These are phyloP conservation scores for Mionectes olivaceus DNA, from an alignment of 2,797 vertebrate genomes.

Conservation along the genomic window DNA sequence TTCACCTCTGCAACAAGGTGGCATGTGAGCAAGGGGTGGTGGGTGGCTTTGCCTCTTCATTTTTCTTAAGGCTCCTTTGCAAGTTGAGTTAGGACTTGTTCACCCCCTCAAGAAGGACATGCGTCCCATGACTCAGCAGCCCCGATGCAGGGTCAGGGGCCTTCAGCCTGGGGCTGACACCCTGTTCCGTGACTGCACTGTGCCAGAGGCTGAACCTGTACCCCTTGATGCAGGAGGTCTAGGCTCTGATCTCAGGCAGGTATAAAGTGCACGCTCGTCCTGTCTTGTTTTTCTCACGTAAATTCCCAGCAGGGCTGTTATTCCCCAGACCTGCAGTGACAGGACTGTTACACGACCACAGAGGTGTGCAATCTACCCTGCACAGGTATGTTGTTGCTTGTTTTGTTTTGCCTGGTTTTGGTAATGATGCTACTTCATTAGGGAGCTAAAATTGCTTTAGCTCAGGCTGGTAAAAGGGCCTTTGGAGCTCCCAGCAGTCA, in stretches of 20 bases:
- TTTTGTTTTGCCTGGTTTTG: background rate
- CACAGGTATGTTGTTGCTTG: background rate
- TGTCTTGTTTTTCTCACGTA: background rate
- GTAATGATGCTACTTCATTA: background rate
- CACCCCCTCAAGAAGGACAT: fast-evolving
- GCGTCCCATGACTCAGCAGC: background rate
- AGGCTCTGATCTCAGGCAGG: background rate
- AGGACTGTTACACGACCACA: background rate
- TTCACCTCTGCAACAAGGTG: background rate
- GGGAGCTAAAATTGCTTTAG: background rate
- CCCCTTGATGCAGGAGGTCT: background rate
- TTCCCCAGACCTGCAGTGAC: background rate
- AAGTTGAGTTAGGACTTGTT: background rate
- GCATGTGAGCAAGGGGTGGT: background rate
- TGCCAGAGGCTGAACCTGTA: background rate
- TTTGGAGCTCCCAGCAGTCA: background rate
- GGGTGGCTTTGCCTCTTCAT: background rate
- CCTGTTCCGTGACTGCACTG: fast-evolving
- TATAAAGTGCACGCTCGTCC: background rate
- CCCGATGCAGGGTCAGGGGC: fast-evolving
- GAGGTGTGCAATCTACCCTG: background rate
- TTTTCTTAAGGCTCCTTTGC: background rate
- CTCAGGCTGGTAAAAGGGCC: background rate
- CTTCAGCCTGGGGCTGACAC: background rate
- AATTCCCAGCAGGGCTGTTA: background rate